phyloP scores from a whole-genome alignment of 2,113 vertebrate species.

The Lutjanus erythropterus region DNA sequence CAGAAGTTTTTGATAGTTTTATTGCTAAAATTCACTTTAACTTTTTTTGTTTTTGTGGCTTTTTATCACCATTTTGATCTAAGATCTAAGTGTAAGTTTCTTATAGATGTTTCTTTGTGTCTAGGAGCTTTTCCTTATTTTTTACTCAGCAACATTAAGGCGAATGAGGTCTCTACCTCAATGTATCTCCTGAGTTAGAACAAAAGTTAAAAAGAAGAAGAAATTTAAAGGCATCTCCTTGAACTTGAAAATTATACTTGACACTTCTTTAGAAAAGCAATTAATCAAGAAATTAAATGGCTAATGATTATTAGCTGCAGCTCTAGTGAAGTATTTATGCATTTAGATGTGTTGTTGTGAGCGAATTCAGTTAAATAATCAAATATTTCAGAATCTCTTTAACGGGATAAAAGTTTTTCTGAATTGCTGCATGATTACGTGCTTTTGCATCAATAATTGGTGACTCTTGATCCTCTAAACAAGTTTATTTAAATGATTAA shows the following conservation, averaged over 20 bases:
- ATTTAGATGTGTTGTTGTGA: background rate
- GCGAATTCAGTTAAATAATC: background rate
- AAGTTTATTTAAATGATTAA: background rate
- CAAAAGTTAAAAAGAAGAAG: no score
- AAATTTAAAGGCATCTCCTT: no score
- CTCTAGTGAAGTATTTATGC: background rate
- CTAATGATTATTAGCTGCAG: background rate
- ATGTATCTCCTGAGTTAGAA: no score
- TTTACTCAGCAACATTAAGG: no score
- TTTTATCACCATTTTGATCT: no score
- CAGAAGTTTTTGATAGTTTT: no score
- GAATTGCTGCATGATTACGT: background rate
- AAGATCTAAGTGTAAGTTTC: no score
- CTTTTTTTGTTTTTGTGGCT: no score
- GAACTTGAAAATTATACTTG: background rate
- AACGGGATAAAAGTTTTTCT: background rate
- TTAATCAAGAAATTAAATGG: background rate
- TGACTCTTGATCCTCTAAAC: background rate
- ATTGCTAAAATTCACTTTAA: no score
- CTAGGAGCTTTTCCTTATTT: no score
- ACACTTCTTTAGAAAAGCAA: background rate
- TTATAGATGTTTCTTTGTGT: no score
- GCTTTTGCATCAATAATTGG: background rate
- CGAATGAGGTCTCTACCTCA: no score
- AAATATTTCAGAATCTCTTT: background rate